Conservation (phyloP, 2,113 vertebrate genomes). For the Calyptomena viridis region DNA sequence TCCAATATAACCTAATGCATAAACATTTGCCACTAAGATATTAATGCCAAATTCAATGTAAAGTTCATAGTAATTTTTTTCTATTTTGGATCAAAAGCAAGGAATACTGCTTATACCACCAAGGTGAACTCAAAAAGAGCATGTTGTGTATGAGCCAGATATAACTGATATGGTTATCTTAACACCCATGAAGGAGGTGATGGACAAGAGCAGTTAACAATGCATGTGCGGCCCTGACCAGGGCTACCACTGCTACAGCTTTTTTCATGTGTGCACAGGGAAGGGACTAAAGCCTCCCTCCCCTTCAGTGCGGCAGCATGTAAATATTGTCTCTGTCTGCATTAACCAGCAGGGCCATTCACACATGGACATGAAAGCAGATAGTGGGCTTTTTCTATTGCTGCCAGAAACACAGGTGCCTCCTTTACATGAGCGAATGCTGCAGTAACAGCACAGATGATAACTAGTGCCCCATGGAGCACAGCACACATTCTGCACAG, state of each 20-base stretch:
- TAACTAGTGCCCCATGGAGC: neutral
- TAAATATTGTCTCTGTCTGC: neutral
- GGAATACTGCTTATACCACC: too few relatives aligned
- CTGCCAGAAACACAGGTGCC: neutral
- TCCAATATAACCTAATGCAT: too few relatives aligned
- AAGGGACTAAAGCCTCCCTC: neutral
- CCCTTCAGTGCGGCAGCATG: neutral
- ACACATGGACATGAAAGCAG: fast-evolving
- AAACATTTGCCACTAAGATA: too few relatives aligned
- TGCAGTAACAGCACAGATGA: neutral
- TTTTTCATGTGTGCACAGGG: neutral
- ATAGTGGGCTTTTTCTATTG: neutral
- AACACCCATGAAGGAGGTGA: too few relatives aligned
- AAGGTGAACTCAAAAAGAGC: too few relatives aligned
- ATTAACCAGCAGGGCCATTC: neutral
- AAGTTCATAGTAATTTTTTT: too few relatives aligned
- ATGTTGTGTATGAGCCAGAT: too few relatives aligned
- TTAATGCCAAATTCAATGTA: too few relatives aligned
- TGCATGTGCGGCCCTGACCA: neutral
- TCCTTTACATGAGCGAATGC: fast-evolving
- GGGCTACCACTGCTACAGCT: neutral
- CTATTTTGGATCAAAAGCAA: too few relatives aligned
- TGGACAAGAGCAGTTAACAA: neutral
- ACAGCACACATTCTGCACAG: neutral
- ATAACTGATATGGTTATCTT: too few relatives aligned